phyloP scores from a whole-genome alignment of 2,113 vertebrate species.

The Barbus barbus region DNA sequence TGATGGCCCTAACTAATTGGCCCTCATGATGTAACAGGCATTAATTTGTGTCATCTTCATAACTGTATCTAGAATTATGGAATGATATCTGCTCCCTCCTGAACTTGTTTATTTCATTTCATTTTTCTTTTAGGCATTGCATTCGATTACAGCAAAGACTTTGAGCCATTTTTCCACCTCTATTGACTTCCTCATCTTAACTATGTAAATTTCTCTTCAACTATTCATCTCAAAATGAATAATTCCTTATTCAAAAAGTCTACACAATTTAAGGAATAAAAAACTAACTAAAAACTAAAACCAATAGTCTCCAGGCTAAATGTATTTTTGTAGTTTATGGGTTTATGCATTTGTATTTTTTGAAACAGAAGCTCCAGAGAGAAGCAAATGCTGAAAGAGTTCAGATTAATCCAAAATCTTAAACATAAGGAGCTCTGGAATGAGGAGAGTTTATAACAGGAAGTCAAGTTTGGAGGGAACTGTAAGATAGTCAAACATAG shows the following conservation, averaged over 20 bases:
- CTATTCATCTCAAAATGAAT: not conserved
- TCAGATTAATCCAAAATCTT: not conserved
- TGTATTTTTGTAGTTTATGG: not conserved
- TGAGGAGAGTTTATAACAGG: conserved; percentile 11
- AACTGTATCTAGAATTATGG: no score
- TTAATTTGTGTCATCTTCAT: no score
- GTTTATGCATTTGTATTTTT: not conserved
- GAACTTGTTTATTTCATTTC: no score
- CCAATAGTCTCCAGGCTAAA: no score
- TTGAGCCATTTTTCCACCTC: not conserved
- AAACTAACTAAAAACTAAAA: not conserved
- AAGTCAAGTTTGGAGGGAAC: not conserved
- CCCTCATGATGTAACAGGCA: no score
- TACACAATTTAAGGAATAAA: not conserved
- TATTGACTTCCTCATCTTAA: not conserved
- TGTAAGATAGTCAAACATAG: conserved; percentile 10
- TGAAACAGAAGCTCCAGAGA: not conserved
- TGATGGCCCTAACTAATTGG: no score
- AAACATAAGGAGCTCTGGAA: not conserved
- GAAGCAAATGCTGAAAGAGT: not conserved
- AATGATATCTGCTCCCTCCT: no score
- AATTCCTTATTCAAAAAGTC: not conserved
- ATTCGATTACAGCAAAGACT: not conserved
- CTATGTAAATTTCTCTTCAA: not conserved
- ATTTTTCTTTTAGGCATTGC: not conserved